phyloP scores from a whole-genome alignment of 2,797 vertebrate species.

The Leptoclinus maculatus region DNA sequence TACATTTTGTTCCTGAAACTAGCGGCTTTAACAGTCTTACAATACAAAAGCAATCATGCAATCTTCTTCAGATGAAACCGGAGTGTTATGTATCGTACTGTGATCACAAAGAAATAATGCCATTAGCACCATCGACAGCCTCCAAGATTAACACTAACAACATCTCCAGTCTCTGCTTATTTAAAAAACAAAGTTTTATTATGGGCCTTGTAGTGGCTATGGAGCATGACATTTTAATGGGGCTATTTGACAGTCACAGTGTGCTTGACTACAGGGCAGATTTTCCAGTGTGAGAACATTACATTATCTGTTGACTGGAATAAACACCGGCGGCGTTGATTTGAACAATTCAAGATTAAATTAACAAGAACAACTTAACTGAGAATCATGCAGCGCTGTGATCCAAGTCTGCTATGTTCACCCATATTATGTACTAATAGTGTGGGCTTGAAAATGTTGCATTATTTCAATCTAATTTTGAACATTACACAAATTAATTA shows the following conservation, averaged over 20 bases:
- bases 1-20: constrained; percentile 41
- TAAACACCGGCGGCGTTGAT: constrained; percentile 21
- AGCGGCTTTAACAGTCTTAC: constrained; percentile 45
- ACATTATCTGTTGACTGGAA: constrained; percentile 33
- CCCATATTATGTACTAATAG: constrained; percentile 42
- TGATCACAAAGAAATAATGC: constrained; percentile 52
- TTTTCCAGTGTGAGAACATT: constrained; percentile 28
- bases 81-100: constrained; percentile 31
- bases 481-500: constrained; percentile 50
- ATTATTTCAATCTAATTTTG: constrained; percentile 42
- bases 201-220: constrained; percentile 28
- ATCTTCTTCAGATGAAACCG: constrained; percentile 18
- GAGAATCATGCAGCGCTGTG: constrained; percentile 28
- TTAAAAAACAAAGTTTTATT: constrained; percentile 58
- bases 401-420: constrained; percentile 47
- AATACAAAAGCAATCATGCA: constrained; percentile 24
- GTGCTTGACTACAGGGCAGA: constrained; percentile 28
- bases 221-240: constrained; percentile 55
- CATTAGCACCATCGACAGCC: constrained; percentile 45
- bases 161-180: constrained; percentile 37
- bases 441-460: constrained; percentile 30
- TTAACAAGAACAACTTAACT: constrained; percentile 1
- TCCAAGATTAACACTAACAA: constrained; percentile 45
- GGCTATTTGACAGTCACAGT: constrained; percentile 36
- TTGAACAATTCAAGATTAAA: constrained; percentile 32